phyloP scores from a whole-genome alignment of 2,797 vertebrate species.

The Knipowitschia caucasica region DNA sequence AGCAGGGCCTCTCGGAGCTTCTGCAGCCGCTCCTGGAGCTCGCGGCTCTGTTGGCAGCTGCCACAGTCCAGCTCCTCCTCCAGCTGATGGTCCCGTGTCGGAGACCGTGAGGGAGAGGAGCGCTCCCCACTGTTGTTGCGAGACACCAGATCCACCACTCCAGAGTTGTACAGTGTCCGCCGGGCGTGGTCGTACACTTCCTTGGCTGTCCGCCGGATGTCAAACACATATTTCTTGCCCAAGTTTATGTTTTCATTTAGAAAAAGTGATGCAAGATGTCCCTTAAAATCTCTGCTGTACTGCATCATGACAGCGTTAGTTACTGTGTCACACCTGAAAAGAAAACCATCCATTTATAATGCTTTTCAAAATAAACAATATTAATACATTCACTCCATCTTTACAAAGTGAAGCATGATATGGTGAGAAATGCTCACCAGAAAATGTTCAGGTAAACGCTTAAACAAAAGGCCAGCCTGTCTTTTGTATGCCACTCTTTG shows the following conservation, averaged over 20 bases:
- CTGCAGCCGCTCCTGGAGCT: conserved; percentile 87
- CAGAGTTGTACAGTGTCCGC: conserved; percentile 91
- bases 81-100: conserved; percentile 53
- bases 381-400: not conserved
- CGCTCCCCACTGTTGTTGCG: conserved; percentile 71
- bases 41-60: conserved; percentile 87
- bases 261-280: conserved; percentile 94
- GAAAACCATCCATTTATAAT: not conserved
- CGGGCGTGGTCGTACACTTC: conserved; percentile 96
- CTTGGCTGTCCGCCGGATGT: conserved; percentile 95
- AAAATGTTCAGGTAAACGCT: conserved; percentile 8
- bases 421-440: not conserved
- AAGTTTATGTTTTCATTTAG: conserved; percentile 97
- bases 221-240: conserved; percentile 97
- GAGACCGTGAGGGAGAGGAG: conserved; percentile 74
- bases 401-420: no score
- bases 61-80: conserved; percentile 74
- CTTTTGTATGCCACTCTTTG: conserved; percentile 45
- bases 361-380: not conserved
- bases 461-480: conserved; percentile 34
- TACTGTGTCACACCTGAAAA: conserved; percentile 90
- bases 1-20: conserved; percentile 93
- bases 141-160: conserved; percentile 85
- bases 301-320: conserved; percentile 99
- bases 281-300: conserved; percentile 96